Evolutionary conservation across 2,888 invertebrate genomes (phyloP), one percentile per base, ranked within the genome.

Genomic region (Drosophila nr. fundita): DNA sequence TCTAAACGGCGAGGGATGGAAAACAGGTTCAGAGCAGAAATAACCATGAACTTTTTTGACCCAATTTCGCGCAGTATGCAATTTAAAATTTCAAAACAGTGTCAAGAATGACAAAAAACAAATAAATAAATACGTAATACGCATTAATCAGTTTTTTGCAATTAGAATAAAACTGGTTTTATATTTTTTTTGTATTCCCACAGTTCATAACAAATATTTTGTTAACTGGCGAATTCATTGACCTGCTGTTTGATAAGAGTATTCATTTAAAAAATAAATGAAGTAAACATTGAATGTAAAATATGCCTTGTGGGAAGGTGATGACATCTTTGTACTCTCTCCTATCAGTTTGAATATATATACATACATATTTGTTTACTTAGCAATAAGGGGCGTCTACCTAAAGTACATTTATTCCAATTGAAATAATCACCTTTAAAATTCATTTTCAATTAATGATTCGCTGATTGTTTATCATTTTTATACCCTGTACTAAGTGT

Each of bases 11-110:
- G 50, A 55, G 55, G 65, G 45, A 11, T 32, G 45, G 2, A 10
- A 48, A 76, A 57, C 69, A 27, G 32, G 63, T 36, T 55, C 13
- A n/a, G 1, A 32, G 15, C 18, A 29, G 38, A 55, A 53, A 24
- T 7, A 32, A 5, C 5, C 15, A 32, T 15, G 13, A 15, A 1
- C 13, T 6, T 24, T 13, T 1, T 4, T 55, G 29, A 38, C 55
- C 55, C 13, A 55, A 13, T 32, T 52, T 18, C 5, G 1, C 6
- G 32, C 5, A 27, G 27, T 18, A 21, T 21, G 13, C 45, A 21
- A 13, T 4, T 7, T 45, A 21, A 13, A 24, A 7, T 45, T 11
- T 21, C 4, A 40, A 21, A 11, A 11, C 11, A n/a, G 21, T 7
- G 24, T 15, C 24, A 45, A 15, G 45, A 45, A 45, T 13, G 8